Base-by-base conservation (phyloP, 1,140 invertebrate genomes). In the Aphaenogaster rudis region DNA sequence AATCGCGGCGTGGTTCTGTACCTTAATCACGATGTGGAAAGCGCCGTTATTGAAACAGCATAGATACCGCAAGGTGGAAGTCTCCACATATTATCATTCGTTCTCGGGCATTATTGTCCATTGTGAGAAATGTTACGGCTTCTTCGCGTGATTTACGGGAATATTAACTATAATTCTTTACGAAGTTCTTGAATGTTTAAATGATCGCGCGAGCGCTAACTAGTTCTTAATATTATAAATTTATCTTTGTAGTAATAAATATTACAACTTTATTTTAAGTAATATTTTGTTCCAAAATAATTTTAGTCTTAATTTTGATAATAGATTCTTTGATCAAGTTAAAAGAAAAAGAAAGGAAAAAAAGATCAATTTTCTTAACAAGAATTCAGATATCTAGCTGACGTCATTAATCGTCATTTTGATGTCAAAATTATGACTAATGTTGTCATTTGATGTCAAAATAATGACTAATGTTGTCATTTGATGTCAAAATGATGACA, bases 11-110 rank as follows among this genome's bases (percentile, higher is more conserved):
- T 21, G 61, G 6, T 28, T 81, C 17, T 57, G 36, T 36, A 69
- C 48, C 11, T 69, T 50, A 17, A 81, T 81, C 48, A 17, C 36
- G 48, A 80, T 13, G 79, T 54, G 39, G 54, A 82, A 82, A 82
- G 36, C 33, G 4, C 33, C 48, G 17, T 81, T 71, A 57, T 81
- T 81, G 67, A 57, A 57, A 81, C 8, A 15, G 13, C 15, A 4
- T 42, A 42, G 11, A 36, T 45, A 15, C 4, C n/a, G 33, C 77
- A n/a, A 36, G 9, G 21, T 64, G 9, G 39, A 71, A 81, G 66
- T 45, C 17, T n/a, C 28, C 13, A 33, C 52, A 6, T 4, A 59
- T 72, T 57, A 59, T 48, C 21, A 52, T 6, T 72, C 21, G 9
- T 71, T 72, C 67, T 45, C 13, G 33, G 7, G 39, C 11, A 52